Evolutionary conservation across 2,797 vertebrate genomes (phyloP), one percentile per base, ranked within the genome.

Genomic region (Macrochelys suwanniensis): DNA sequence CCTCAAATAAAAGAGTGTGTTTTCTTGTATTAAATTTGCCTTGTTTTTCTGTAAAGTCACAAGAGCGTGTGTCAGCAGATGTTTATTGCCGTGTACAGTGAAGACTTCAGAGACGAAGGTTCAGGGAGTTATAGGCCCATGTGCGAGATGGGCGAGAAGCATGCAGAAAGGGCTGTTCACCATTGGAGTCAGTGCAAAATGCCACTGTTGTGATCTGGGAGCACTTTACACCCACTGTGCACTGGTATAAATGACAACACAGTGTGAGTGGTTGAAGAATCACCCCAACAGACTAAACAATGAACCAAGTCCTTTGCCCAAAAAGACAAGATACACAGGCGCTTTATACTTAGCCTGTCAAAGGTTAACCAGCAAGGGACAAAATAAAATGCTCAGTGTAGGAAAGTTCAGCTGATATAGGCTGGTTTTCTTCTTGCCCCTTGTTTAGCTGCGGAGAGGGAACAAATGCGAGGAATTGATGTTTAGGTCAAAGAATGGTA

Each of bases 1-100:
- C 82, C 88, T n/a, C 84, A 76, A 95, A 95, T 93, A 93, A 93
- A 94, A 94, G 13, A 53, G 51, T 56, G 87, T 90, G 82, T 94
- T 88, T 76, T 57, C 23, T 78, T 31, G 33, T 50, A 84, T 26
- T 49, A 42, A 7, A 26, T 77, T 80, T 87, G 59, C 71, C 65
- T 86, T 87, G 50, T 71, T 96, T 83, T 54, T 11, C 59, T 0
- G 0, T 77, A 56, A 45, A 57, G 50, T 90, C 54, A 26, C 37
- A 0, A 17, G 16, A 31, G 47, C 31, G 3, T 90, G 87, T 85
- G 74, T 33, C 13, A 15, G 25, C 15, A 16, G 65, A 31, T 92
- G 45, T 57, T 85, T 91, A 47, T 45, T 86, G 54, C 3, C 11
- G 26, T 1, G 11, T 10, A 8, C 3, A 17, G 28, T 11, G 49